phyloP scores from a whole-genome alignment of 2,888 invertebrate species.

The Mythimna lalbum region DNA sequence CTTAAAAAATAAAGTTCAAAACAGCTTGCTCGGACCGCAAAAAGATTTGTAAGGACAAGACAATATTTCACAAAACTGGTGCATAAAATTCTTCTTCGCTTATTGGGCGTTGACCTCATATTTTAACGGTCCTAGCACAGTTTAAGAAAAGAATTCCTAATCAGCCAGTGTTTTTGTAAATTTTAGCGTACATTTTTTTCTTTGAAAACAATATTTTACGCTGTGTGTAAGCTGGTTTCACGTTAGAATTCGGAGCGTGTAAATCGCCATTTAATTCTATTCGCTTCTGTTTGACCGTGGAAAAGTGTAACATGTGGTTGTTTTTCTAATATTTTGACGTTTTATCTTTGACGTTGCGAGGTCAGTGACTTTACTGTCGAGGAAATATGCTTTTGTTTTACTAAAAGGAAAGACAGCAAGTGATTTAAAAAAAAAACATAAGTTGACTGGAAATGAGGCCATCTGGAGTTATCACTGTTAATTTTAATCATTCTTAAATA shows the following conservation, averaged over 20 bases:
- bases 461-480: neutral
- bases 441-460: neutral
- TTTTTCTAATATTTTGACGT: slow-evolving; percentile 63
- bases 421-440: too few species aligned
- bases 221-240: slow-evolving; percentile 65
- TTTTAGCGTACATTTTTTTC: slow-evolving; percentile 60
- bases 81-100: slow-evolving; percentile 81
- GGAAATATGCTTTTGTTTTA: neutral
- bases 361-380: slow-evolving; percentile 37
- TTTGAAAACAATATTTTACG: slow-evolving; percentile 63
- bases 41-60: slow-evolving; percentile 56
- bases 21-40: slow-evolving; percentile 19
- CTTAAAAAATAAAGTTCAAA: slow-evolving; percentile 24
- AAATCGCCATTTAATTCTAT: slow-evolving; percentile 37
- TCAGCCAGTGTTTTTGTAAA: slow-evolving; percentile 72
- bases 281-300: slow-evolving; percentile 46
- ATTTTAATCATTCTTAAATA: too few species aligned
- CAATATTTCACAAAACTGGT: slow-evolving; percentile 81
- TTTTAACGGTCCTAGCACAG: slow-evolving; percentile 79
- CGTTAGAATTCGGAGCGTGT: slow-evolving; percentile 66
- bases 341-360: slow-evolving; percentile 28
- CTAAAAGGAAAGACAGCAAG: neutral
- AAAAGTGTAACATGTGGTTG: slow-evolving; percentile 67
- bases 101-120: slow-evolving; percentile 80
- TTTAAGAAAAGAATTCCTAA: slow-evolving; percentile 77